Percentiles rank a stretch among this genome's conserved stretches.
Conservation (phyloP, 2,888 invertebrate species). For the Crepidodera aurea region DNA sequence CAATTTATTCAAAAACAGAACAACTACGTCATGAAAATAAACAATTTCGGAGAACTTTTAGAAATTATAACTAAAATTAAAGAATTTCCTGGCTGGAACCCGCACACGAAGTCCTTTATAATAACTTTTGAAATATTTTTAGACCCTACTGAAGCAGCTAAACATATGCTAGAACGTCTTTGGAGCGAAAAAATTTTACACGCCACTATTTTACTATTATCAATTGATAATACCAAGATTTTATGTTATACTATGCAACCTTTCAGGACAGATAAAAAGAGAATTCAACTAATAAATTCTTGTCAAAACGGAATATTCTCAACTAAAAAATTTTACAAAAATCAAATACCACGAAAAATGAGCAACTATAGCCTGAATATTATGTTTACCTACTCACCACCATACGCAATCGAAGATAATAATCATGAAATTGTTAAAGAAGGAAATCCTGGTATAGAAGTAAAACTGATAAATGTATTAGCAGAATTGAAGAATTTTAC, state of each 20-base stretch:
- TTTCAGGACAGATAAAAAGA: not conserved
- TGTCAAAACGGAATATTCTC: not conserved
- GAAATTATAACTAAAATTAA: too few species aligned
- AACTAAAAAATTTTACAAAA: not conserved
- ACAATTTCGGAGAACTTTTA: too few species aligned
- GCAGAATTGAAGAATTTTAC: not conserved
- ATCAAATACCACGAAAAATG: not conserved
- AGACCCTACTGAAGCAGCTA: too few species aligned
- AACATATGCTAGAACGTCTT: too few species aligned
- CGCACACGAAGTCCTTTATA: too few species aligned
- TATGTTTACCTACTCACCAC: not conserved
- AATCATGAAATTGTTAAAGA: not conserved
- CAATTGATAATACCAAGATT: too few species aligned
- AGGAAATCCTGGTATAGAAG: not conserved
- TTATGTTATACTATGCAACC: not conserved
- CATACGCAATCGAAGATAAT: not conserved
- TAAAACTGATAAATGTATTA: not conserved
- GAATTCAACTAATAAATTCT: not conserved
- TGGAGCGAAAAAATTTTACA: too few species aligned
- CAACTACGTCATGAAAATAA: too few species aligned
- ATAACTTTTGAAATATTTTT: too few species aligned
- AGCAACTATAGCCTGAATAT: not conserved
- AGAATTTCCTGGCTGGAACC: too few species aligned
- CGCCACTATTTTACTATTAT: too few species aligned
- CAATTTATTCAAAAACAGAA: too few species aligned